Percentiles rank a stretch among this genome's conserved stretches.
phyloP scores from a whole-genome alignment of 1,140 invertebrate genomes.

The Eulimnadia texana region DNA sequence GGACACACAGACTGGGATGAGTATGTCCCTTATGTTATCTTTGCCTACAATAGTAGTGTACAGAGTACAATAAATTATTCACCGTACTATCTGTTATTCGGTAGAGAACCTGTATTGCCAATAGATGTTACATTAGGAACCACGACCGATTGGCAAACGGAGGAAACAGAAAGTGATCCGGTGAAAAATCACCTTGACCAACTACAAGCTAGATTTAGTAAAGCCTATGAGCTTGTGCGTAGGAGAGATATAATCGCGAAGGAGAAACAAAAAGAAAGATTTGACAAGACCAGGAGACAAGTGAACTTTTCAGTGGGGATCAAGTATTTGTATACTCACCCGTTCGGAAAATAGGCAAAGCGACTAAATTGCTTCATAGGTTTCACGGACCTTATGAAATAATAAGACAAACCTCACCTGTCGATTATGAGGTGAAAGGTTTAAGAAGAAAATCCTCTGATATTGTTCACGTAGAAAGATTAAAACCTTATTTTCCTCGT shows the following conservation, averaged over 20 bases:
- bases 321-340: conserved; percentile 1
- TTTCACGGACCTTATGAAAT: conserved; percentile 12
- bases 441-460: not conserved
- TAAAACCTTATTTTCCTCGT: not conserved
- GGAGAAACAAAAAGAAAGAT: not conserved
- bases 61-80: not conserved
- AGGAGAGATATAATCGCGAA: not conserved
- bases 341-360: not conserved
- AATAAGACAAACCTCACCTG: conserved; percentile 1
- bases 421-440: conserved; percentile 8
- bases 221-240: not conserved
- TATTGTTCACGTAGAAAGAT: not conserved
- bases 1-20: conserved; percentile 15
- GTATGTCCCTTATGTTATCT: conserved; percentile 6
- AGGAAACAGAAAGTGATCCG: not conserved
- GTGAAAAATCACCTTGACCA: not conserved
- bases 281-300: not conserved
- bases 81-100: not conserved
- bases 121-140: not conserved
- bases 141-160: not conserved
- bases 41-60: conserved; percentile 11
- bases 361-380: conserved; percentile 14
- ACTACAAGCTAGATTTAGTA: not conserved
- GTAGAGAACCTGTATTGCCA: not conserved
- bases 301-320: not conserved